These are phyloP conservation scores for Prunella strophiata DNA, from an alignment of 2,797 vertebrate species.

Conservation along the genomic window DNA sequence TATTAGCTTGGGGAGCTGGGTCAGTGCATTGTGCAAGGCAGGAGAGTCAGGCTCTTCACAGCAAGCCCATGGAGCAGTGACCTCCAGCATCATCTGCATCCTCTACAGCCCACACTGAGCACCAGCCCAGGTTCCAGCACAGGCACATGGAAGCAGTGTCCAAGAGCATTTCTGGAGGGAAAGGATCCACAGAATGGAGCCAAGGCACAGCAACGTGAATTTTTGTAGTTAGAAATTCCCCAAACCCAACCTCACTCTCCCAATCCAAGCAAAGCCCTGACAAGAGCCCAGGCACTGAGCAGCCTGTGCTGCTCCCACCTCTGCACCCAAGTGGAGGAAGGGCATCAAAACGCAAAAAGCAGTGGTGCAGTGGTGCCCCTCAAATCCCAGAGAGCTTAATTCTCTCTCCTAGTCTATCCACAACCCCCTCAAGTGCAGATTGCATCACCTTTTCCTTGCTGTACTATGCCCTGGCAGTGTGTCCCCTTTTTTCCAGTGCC, in stretches of 20 bases:
- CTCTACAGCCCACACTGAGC: rapidly evolving
- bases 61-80: rapidly evolving
- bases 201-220: background rate
- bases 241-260: background rate
- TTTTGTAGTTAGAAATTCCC: background rate
- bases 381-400: background rate
- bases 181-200: background rate
- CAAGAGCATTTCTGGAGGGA: background rate
- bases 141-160: rapidly evolving
- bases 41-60: background rate
- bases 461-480: background rate
- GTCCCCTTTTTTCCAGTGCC: background rate
- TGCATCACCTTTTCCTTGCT: background rate
- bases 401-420: background rate
- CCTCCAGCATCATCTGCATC: background rate
- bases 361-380: background rate
- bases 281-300: background rate
- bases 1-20: background rate
- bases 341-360: background rate
- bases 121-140: rapidly evolving
- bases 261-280: background rate
- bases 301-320: background rate
- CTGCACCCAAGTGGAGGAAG: background rate
- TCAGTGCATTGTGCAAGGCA: background rate
- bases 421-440: rapidly evolving